Percentiles rank a stretch among this genome's conserved stretches.
Conservation (phyloP, 35 echinoderm and acorn worm genomes). For the Hemicentrotus pulcherrimus region DNA sequence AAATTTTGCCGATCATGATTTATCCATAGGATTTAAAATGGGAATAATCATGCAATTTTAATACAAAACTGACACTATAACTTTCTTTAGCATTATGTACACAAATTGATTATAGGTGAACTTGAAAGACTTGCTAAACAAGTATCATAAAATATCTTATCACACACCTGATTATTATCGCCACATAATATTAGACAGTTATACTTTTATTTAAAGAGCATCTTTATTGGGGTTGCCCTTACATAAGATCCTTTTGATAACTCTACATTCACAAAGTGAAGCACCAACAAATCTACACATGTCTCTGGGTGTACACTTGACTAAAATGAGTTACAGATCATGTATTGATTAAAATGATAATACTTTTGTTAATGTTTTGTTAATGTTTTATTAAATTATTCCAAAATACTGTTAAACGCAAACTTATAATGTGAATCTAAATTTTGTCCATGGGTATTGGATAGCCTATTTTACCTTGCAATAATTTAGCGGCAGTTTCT, state of each 20-base stretch:
- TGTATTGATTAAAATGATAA: too few species aligned
- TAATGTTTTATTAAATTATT: too few species aligned
- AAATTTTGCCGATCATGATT: neutral
- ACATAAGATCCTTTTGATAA: neutral
- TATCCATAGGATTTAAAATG: neutral
- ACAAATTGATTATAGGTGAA: neutral
- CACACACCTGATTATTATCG: neutral
- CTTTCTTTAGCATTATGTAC: too few species aligned
- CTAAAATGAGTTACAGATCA: too few species aligned
- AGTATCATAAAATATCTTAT: neutral
- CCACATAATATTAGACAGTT: neutral
- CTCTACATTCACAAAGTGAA: neutral
- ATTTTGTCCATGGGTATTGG: too few species aligned
- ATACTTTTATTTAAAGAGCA: neutral
- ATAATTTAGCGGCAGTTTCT: too few species aligned
- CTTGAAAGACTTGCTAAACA: neutral
- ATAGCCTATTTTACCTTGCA: too few species aligned
- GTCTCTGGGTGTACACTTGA: too few species aligned
- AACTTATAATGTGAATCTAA: too few species aligned
- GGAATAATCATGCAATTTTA: neutral
- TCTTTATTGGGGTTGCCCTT: neutral
- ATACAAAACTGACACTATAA: neutral
- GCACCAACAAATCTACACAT: too few species aligned
- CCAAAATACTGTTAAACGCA: too few species aligned
- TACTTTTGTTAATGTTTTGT: too few species aligned